Base-by-base conservation (phyloP, 2,797 vertebrate species). In the Chromis chromis region DNA sequence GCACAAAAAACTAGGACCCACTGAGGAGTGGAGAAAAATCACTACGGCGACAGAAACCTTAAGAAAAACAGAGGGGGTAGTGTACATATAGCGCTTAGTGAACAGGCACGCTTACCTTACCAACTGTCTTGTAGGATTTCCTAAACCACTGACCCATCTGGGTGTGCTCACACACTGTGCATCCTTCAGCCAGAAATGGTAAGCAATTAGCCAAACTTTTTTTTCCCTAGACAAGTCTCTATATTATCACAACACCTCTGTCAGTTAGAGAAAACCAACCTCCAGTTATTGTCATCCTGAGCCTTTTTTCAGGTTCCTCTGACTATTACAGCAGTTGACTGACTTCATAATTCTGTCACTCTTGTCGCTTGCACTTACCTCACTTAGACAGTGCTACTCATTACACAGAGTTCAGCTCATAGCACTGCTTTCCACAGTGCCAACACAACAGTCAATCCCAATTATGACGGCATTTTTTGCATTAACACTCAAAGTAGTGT, bases 121-220 rank as follows among this genome's bases (percentile, higher is more conserved):
- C 10, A 11, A 36, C 28, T 10, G 28, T 49, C 55, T 36, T 25
- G 10, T 14, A n/a, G 33, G 21, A 36, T 63, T 76, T 57, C 22
- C 42, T 62, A 28, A 44, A 52, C 6, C 33, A 36, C 33, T 11
- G 10, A 36, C 33, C 2, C 33, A 36, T 36, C 10, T 36, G 31
- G 6, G 2, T 31, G 31, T 8, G 33, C 33, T 36, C 10, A 11
- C 33, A 36, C 33, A 36, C 33, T 36, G 28, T 31, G 33, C 33
- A 36, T 31, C 39, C 7, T 50, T 49, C 33, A 53, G 74, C 60
- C 60, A 62, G 53, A 27, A 36, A 62, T 27, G 25, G 44, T 52
- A 12, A 52, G 17, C 25, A 31, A 49, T 8, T 19, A 25, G 24
- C 9, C 28, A 33, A 10, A 9, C 14, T 17, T 28, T 10, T 36